Conservation (phyloP, 92 coral and sea anemone species). For the Scolanthus callimorphus region DNA sequence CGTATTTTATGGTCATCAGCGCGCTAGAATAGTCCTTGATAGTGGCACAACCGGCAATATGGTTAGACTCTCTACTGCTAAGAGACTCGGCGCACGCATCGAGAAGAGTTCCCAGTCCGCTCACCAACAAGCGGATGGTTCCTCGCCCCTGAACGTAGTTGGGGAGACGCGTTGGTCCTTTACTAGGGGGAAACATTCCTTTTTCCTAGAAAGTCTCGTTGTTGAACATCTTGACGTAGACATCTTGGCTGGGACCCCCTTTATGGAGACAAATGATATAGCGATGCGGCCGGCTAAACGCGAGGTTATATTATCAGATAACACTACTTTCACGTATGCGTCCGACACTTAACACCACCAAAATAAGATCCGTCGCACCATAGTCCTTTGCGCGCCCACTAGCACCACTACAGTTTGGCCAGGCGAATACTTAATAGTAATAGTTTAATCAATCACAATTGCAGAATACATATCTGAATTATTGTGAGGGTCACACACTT, state of each 20-base stretch:
- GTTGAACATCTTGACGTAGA: constrained; percentile 54
- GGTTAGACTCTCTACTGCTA: constrained; percentile 40
- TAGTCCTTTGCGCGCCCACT: constrained; percentile 33
- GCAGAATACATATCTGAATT: no score
- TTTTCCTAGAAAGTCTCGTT: constrained; percentile 27
- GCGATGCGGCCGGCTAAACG: constrained; percentile 45
- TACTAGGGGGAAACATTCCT: background rate
- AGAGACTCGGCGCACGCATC: constrained; percentile 31
- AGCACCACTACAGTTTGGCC: constrained; percentile 39
- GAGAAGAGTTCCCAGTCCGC: constrained; percentile 33
- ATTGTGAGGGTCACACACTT: no score
- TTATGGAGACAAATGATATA: constrained; percentile 46
- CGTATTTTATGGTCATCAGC: constrained; percentile 36
- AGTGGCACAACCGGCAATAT: constrained; percentile 60
- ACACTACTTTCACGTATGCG: constrained; percentile 17
- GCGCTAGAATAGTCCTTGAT: constrained; percentile 28
- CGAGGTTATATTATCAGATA: constrained; percentile 25
- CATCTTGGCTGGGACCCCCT: constrained; percentile 45
- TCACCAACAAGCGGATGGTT: constrained; percentile 24
- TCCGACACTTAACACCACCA: constrained; percentile 13
- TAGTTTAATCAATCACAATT: no score
- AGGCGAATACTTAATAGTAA: constrained; percentile 41
- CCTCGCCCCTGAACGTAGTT: constrained; percentile 42
- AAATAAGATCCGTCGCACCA: constrained; percentile 8
- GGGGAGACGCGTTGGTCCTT: constrained; percentile 30